Conservation (phyloP, 2,113 vertebrate genomes). For the Peromyscus maniculatus region DNA sequence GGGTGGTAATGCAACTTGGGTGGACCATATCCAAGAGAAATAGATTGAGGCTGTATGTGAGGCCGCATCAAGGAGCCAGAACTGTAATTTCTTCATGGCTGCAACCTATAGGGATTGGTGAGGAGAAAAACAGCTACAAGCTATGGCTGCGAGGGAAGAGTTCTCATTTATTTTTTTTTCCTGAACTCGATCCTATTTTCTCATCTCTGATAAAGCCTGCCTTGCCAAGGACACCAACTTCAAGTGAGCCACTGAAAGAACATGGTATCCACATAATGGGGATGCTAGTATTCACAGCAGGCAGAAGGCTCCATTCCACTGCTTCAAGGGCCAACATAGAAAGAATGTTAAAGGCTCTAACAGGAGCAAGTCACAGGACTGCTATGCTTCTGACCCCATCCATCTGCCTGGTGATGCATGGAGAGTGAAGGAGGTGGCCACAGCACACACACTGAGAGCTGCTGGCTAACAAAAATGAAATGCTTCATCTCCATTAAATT, state of each 20-base stretch:
- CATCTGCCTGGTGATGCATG: not conserved
- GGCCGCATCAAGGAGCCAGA: not conserved
- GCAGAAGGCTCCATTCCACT: not conserved
- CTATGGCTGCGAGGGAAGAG: not conserved
- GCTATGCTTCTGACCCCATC: not conserved
- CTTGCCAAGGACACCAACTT: not conserved
- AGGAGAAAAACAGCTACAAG: not conserved
- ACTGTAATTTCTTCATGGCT: conserved; percentile 56
- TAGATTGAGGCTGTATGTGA: not conserved
- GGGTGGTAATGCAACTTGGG: conserved; percentile 19
- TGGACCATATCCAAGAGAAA: conserved; percentile 67
- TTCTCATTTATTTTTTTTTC: conserved; percentile 49
- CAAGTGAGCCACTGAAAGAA: not conserved
- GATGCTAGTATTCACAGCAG: not conserved
- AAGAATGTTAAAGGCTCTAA: not conserved
- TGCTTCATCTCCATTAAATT: not conserved
- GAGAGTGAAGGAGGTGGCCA: too few relatives aligned
- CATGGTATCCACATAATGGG: accelerated
- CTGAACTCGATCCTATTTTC: conserved; percentile 52
- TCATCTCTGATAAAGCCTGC: conserved; percentile 30
- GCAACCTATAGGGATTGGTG: not conserved
- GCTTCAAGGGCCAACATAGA: conserved; percentile 16
- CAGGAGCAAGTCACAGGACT: not conserved
- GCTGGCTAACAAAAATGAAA: not conserved
- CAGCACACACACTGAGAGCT: not conserved